Percentiles rank a stretch among this genome's conserved stretches.
These are phyloP conservation scores for Aeoliscus strigatus DNA, from an alignment of 2,797 vertebrate genomes.

Conservation along the genomic window DNA sequence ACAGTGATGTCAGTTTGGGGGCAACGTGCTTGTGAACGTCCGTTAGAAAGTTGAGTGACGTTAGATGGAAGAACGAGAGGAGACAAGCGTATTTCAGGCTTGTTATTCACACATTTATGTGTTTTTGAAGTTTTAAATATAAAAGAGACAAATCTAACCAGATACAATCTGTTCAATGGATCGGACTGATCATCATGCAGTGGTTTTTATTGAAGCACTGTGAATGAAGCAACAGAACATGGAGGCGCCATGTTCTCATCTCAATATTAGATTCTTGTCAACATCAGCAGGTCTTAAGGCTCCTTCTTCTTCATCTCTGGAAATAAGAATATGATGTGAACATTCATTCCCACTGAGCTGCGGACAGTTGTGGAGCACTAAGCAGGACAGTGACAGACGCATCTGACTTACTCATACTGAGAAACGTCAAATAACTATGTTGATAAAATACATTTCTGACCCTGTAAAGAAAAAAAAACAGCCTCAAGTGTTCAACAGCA, in stretches of 20 bases:
- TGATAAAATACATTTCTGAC: no score
- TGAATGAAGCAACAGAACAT: conserved; percentile 31
- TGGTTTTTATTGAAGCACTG: conserved; percentile 46
- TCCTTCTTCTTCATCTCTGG: conserved; percentile 75
- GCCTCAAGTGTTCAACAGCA: no score
- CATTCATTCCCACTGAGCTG: conserved; percentile 1
- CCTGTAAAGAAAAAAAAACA: no score
- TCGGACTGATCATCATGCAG: conserved; percentile 42
- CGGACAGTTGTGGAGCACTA: background rate
- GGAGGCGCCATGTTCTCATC: conserved; percentile 20
- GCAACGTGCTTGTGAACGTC: conserved; percentile 45
- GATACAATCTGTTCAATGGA: conserved; percentile 39
- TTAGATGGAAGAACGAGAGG: conserved; percentile 60
- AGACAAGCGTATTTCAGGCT: conserved; percentile 58
- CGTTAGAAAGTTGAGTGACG: conserved; percentile 38
- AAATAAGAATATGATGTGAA: conserved; percentile 66
- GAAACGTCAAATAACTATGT: no score
- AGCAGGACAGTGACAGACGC: no score
- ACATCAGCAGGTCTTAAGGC: conserved; percentile 60
- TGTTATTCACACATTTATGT: conserved; percentile 47
- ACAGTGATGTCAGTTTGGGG: conserved; percentile 20
- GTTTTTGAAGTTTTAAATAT: conserved; percentile 34
- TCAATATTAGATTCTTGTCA: conserved; percentile 59
- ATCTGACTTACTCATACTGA: no score
- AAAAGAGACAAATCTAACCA: conserved; percentile 33